Base-by-base conservation (phyloP, 2,797 vertebrate species). In the Paguma larvata region DNA sequence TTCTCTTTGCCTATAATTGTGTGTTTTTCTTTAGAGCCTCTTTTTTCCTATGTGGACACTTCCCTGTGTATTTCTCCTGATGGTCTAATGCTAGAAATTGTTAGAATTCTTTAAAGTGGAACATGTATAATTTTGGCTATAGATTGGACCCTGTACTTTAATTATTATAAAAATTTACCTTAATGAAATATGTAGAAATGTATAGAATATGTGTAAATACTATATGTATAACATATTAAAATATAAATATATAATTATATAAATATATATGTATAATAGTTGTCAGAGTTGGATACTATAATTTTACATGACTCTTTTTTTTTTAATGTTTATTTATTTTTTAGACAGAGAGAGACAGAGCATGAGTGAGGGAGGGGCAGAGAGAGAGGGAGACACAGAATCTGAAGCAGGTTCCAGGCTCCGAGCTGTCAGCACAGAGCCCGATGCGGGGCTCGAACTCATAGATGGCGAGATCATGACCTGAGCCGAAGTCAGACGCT, bases 131-230 rank as follows among this genome's bases (percentile, higher is more conserved):
- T 78, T 89, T 94, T 92, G 62, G 21, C 27, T 87, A 80, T 70
- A 68, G 73, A 51, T 80, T 80, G 51, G 25, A 73, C 46, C 25
- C 14, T 38, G 11, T 14, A 21, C 7, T 38, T 91, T 46, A 75
- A 92, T 96, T 85, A 79, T 89, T 92, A 63, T 62, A 72, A 70
- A 83, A 86, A 59, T 62, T 77, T 11, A 56, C 27, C 83, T 51
- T 78, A 44, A 85, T 46, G 70, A 93, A 93, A 77, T 56, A 88
- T 59, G 65, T 4, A 88, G 77, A 78, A 83, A 63, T 16, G 59
- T 77, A 56, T 56, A 56, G 7, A 8, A 23, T 23, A 23, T 59
- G 23, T 3, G 23, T 9, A 59, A 59, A 59, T 59, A 59, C 21
- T 59, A 0, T 59, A 59, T 23, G 23, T 59, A 59, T 19, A 19